These are phyloP conservation scores for Bos javanicus DNA, from an alignment of 2,113 vertebrate species.

Conservation along the genomic window DNA sequence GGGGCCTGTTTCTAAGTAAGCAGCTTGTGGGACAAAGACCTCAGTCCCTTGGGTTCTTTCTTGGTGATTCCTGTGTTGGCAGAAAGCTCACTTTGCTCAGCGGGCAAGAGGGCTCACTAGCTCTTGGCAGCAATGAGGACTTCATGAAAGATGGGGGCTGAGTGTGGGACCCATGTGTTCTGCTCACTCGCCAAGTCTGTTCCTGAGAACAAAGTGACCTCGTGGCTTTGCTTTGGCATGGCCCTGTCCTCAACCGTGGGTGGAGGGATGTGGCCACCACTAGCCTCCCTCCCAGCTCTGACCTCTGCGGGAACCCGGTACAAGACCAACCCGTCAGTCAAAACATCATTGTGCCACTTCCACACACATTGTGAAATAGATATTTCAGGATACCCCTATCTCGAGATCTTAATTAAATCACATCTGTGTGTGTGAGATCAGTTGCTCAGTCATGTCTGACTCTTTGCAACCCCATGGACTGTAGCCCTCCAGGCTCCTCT, in stretches of 20 bases:
- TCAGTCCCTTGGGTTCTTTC: neutral
- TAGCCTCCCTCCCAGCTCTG: neutral
- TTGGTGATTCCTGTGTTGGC: neutral
- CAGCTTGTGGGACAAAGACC: neutral
- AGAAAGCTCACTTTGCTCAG: neutral
- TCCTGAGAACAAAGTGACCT: neutral
- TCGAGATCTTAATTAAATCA: neutral
- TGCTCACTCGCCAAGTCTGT: fast-evolving
- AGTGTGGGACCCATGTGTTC: fast-evolving
- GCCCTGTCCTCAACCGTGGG: fast-evolving
- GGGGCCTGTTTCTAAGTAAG: neutral
- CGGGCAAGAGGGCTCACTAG: fast-evolving
- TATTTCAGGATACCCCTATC: neutral
- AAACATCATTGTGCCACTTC: neutral
- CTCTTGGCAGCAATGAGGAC: too few species aligned
- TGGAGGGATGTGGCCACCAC: neutral
- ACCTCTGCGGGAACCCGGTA: neutral
- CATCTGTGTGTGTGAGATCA: neutral
- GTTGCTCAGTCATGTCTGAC: fast-evolving
- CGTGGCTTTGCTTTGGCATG: fast-evolving
- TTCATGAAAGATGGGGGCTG: fast-evolving
- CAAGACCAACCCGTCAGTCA: neutral
- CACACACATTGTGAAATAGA: neutral
- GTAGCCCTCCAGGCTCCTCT: neutral
- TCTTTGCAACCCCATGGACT: neutral